These are phyloP conservation scores for Pygoscelis adeliae DNA, from an alignment of 2,113 vertebrate genomes.

Conservation along the genomic window DNA sequence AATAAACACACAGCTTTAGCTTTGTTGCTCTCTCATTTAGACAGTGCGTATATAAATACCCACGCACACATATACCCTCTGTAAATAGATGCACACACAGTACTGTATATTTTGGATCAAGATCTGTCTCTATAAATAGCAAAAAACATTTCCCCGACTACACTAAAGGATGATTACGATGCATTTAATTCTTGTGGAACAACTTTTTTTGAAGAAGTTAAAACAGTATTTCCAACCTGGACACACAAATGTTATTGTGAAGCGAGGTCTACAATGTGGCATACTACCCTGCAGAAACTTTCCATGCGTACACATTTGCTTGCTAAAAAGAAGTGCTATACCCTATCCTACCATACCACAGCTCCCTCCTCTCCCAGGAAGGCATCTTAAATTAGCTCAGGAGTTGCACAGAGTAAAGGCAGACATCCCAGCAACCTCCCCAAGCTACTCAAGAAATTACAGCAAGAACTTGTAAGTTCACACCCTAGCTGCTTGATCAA, in stretches of 20 bases:
- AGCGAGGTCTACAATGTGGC: not conserved
- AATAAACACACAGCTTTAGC: slow-evolving; percentile 5
- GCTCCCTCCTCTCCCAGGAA: not conserved
- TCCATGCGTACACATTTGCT: fast-evolving
- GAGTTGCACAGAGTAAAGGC: not conserved
- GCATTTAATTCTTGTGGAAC: not conserved
- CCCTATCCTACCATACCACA: not conserved
- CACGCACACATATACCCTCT: not conserved
- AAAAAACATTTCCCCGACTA: not conserved
- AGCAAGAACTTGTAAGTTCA: not conserved
- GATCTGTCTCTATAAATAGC: not conserved
- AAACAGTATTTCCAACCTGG: not conserved
- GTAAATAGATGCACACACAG: not conserved
- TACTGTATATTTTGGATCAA: not conserved
- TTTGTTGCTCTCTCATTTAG: not conserved
- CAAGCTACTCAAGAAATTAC: not conserved
- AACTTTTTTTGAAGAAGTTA: not conserved
- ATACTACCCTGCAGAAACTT: not conserved
- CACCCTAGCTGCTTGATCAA: not conserved
- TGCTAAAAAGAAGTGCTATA: not conserved
- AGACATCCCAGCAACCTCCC: not conserved
- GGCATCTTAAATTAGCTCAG: not conserved
- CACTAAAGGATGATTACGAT: not conserved
- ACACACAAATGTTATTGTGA: not conserved
- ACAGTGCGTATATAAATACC: not conserved